These are phyloP conservation scores for Lasioglossum zephyrum DNA, from an alignment of 2,888 invertebrate genomes.

Conservation along the genomic window DNA sequence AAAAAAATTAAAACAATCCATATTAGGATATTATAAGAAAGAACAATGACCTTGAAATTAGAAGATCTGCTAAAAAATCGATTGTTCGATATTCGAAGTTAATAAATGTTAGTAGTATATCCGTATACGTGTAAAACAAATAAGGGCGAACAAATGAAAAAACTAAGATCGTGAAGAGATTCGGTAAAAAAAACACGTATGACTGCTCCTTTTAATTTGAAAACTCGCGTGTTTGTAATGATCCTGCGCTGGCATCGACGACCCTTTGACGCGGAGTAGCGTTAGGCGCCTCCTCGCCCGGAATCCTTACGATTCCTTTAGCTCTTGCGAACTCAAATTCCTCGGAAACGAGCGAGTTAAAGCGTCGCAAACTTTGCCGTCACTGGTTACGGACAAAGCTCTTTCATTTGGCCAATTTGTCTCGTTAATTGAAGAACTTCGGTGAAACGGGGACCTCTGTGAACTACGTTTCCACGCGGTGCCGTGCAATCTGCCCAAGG, in stretches of 20 bases:
- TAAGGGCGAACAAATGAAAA: not conserved
- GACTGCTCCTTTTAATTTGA: constrained; percentile 65
- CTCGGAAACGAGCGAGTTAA: constrained; percentile 2
- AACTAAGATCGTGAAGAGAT: not conserved
- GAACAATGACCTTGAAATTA: too few species aligned
- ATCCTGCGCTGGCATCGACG: constrained; percentile 17
- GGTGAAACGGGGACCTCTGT: not conserved
- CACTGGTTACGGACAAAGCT: constrained; percentile 28
- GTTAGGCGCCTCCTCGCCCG: not conserved
- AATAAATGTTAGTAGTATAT: too few species aligned
- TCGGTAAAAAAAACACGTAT: not conserved
- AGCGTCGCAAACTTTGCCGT: constrained; percentile 33
- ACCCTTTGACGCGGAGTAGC: constrained; percentile 6
- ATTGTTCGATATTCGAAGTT: too few species aligned
- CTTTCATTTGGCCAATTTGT: constrained; percentile 52
- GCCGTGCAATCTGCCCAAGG: constrained; percentile 21
- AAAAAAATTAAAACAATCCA: too few species aligned
- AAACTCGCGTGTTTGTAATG: constrained; percentile 70
- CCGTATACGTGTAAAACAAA: too few species aligned
- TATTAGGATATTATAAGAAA: too few species aligned
- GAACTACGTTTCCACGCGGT: not conserved
- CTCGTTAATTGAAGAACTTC: constrained; percentile 47
- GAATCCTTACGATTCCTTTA: constrained; percentile 13
- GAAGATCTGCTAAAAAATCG: too few species aligned
- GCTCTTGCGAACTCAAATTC: constrained; percentile 9